Base-by-base conservation (phyloP, 2,113 vertebrate genomes). In the Passer montanus region DNA sequence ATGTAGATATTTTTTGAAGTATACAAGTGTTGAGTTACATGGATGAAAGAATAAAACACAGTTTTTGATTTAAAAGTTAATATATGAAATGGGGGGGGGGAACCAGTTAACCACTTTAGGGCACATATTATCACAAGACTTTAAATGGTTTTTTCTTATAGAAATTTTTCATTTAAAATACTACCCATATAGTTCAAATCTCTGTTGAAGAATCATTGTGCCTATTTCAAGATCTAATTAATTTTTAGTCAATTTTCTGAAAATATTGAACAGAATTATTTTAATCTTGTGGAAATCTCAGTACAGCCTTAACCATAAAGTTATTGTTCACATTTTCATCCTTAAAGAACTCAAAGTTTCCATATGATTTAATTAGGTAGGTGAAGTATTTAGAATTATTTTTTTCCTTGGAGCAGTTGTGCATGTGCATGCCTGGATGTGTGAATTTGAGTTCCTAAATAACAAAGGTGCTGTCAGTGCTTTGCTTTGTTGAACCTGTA, bases 41-140 rank as follows among this genome's bases (percentile, higher is more conserved):
- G 10, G 13, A 46, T 13, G 50, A 41, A 8, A 3, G 27, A 64
- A 22, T 52, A 78, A 46, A 82, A 2, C 13, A 43, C 5, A 11
- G 5, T 0, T 92, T 79, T 89, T 50, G 0, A 39, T 59, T 63
- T 59, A 39, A 27, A 90, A 84, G 18, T 39, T 69, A 80, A 37
- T 33, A 12, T 43, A 21, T 4, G 24, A 47, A 9, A 47, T 23
- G 19, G 19, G 13, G 12, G 31, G 31, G 31, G 20, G 55, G 26
- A 39, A 63, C 2, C 11, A 52, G 21, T 49, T 77, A 73, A 8
- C 9, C 39, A 56, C 33, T 78, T 77, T 13, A 27, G 8, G 11
- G 1, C 10, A 70, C 0, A 0, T 63, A 15, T 62, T 76, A 68
- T 46, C 77, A 47, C 43, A 60, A 70, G 15, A 62, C 8, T 70